Conservation (phyloP, 2,113 vertebrate genomes). For the Albula glossodonta region DNA sequence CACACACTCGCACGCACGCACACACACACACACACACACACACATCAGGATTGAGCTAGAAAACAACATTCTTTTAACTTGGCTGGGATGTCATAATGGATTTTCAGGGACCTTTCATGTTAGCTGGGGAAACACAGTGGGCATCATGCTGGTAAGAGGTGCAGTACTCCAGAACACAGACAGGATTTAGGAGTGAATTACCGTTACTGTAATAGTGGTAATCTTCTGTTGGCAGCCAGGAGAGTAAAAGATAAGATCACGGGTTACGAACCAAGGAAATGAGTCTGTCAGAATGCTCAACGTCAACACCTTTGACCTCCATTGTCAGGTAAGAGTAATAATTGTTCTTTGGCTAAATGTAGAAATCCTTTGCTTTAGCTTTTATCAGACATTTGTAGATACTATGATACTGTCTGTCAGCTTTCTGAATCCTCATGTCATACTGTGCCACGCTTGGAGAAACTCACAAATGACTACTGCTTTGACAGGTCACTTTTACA, state of each 20-base stretch:
- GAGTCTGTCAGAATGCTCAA: conserved; percentile 29
- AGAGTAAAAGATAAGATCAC: conserved; percentile 71
- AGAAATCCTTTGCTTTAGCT: not conserved
- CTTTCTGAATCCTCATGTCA: not conserved
- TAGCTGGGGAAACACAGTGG: conserved; percentile 12
- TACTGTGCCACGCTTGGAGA: too few relatives aligned
- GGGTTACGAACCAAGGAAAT: conserved; percentile 50
- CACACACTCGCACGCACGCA: not conserved
- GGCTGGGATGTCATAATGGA: not conserved
- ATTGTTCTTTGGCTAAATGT: not conserved
- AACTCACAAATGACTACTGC: too few relatives aligned
- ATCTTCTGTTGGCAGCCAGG: conserved; percentile 89
- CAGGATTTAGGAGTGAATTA: conserved; percentile 72
- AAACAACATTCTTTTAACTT: not conserved
- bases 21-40: not conserved
- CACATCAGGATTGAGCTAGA: not conserved
- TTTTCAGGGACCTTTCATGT: conserved; percentile 17
- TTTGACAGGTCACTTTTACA: too few relatives aligned
- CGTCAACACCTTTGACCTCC: not conserved
- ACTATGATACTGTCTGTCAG: not conserved
- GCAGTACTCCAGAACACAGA: conserved; percentile 53
- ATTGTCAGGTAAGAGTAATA: not conserved
- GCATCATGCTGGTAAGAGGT: conserved; percentile 57
- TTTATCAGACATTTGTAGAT: not conserved
- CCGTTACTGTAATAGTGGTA: conserved; percentile 97